phyloP scores from a whole-genome alignment of 2,113 vertebrate species.

The Piprites chloris region DNA sequence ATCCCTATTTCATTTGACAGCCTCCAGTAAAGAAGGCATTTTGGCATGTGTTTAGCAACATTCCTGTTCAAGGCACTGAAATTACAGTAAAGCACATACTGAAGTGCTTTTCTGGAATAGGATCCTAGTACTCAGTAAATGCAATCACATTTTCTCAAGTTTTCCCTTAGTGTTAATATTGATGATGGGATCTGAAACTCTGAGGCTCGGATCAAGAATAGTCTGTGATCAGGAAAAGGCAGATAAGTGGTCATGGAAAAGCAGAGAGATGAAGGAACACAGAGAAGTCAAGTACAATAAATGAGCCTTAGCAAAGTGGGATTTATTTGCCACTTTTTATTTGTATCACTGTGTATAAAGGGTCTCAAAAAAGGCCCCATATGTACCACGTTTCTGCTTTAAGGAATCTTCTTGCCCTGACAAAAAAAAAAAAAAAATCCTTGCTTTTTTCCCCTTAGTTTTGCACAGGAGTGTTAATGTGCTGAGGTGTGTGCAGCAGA shows the following conservation, averaged over 20 bases:
- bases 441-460: neutral
- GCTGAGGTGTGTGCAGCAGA: neutral
- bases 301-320: neutral
- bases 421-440: neutral
- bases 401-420: neutral
- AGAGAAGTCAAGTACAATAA: neutral
- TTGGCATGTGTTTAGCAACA: neutral
- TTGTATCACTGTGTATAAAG: neutral
- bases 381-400: neutral
- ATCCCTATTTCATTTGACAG: neutral
- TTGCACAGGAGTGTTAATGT: neutral
- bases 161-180: neutral
- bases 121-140: neutral
- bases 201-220: neutral
- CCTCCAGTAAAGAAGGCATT: neutral
- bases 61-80: neutral
- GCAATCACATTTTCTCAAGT: neutral
- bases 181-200: neutral
- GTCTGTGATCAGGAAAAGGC: neutral
- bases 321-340: neutral
- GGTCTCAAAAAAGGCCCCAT: fast-evolving
- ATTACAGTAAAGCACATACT: neutral
- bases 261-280: neutral
- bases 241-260: neutral
- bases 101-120: neutral